Percentiles rank a stretch among this genome's conserved stretches.
Conservation (phyloP, 2,797 vertebrate genomes). For the Anableps anableps region DNA sequence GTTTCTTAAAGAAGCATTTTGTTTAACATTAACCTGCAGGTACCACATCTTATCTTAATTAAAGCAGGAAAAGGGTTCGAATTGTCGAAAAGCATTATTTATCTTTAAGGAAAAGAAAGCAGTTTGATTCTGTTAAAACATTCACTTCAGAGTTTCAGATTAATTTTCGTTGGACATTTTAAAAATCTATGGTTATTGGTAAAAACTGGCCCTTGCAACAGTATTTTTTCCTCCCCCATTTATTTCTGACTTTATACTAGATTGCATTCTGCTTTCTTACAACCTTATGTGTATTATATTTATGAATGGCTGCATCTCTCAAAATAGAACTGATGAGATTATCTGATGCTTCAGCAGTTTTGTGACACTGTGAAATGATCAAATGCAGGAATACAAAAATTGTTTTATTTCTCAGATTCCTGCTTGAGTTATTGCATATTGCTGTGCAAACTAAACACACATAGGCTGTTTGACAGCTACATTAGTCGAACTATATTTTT, state of each 20-base stretch:
- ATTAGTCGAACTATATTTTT: neutral
- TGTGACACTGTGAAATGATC: neutral
- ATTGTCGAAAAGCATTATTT: neutral
- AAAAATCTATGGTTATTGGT: neutral
- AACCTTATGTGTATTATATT: neutral
- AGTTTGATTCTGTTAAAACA: neutral
- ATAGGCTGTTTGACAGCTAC: neutral
- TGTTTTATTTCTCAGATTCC: neutral
- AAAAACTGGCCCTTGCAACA: neutral
- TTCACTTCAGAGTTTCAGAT: neutral
- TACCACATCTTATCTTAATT: neutral
- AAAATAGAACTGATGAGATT: neutral
- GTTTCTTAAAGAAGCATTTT: neutral
- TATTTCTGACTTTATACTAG: neutral
- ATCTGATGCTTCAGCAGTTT: constrained; percentile 17
- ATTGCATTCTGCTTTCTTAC: constrained; percentile 10
- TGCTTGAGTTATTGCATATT: neutral
- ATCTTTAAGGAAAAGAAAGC: neutral
- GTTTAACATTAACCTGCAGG: neutral
- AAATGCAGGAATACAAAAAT: constrained; percentile 4
- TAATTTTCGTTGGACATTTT: neutral
- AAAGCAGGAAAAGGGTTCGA: neutral
- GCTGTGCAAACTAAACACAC: neutral
- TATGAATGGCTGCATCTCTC: neutral
- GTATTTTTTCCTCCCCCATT: neutral